A percentile compares a stretch with the other conserved stretches of the same genome.
These are phyloP conservation scores for Paraescarpia echinospica DNA, from an alignment of 1,140 invertebrate genomes.

Conservation along the genomic window DNA sequence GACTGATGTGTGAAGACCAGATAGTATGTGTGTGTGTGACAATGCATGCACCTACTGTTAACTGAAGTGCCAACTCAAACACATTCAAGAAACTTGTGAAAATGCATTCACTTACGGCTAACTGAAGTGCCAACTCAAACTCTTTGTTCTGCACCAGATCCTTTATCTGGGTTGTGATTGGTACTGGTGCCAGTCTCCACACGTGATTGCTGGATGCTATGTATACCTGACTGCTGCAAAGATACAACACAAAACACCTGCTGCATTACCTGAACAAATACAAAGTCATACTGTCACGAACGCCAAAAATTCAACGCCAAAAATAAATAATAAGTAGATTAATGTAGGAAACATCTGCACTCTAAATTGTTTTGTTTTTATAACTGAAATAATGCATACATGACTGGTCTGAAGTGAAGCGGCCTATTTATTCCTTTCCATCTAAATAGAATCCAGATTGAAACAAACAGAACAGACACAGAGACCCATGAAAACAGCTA, in stretches of 20 bases:
- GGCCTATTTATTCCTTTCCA: too few relatives aligned
- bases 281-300: neutral
- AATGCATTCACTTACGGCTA: slow-evolving; percentile 73
- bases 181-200: slow-evolving; percentile 80
- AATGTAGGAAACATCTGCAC: neutral
- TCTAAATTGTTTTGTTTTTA: neutral
- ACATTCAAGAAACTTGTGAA: too few relatives aligned
- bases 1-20: too few relatives aligned
- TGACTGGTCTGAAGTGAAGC: too few relatives aligned
- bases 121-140: slow-evolving; percentile 88
- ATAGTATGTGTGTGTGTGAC: too few relatives aligned
- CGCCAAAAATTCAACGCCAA: neutral
- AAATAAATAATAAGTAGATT: too few relatives aligned
- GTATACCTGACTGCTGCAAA: slow-evolving; percentile 76
- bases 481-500: too few relatives aligned
- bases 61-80: slow-evolving; percentile 71
- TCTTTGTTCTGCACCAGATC: slow-evolving; percentile 83
- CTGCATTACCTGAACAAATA: neutral
- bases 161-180: slow-evolving; percentile 78
- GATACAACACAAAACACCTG: slow-evolving; percentile 55
- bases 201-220: slow-evolving; percentile 82
- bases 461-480: too few relatives aligned
- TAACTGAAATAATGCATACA: neutral
- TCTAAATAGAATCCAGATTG: too few relatives aligned
- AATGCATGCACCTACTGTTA: too few relatives aligned